phyloP scores from a whole-genome alignment of 2,113 vertebrate species.

The Leucosticte australis region DNA sequence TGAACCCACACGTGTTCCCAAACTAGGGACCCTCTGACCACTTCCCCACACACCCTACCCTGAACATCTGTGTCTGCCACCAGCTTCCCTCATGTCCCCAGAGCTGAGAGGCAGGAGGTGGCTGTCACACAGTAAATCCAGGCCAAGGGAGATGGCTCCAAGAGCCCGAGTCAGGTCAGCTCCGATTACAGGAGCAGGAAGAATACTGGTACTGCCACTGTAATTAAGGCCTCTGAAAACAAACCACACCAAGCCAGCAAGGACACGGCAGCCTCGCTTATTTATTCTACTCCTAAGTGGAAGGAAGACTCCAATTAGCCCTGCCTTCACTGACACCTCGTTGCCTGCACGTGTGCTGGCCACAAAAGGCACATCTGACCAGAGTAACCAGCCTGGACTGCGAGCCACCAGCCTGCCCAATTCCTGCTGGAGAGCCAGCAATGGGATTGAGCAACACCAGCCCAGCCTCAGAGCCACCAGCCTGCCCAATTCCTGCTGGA shows the following conservation, averaged over 20 bases:
- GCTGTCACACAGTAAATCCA: not conserved
- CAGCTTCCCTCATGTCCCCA: not conserved
- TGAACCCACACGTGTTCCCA: not conserved
- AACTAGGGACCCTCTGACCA: not conserved
- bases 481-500: no score
- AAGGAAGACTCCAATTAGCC: constrained; percentile 22
- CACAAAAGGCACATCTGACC: not conserved
- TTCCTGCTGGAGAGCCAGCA: accelerated
- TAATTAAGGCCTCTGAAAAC: not conserved
- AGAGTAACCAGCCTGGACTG: not conserved
- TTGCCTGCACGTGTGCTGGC: not conserved
- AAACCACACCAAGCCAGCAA: not conserved
- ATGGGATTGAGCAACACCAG: not conserved
- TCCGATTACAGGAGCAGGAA: accelerated
- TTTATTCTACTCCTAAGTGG: not conserved
- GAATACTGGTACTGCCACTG: not conserved
- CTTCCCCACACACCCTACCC: not conserved
- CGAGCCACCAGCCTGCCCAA: not conserved
- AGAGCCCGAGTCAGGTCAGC: not conserved
- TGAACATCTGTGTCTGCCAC: accelerated
- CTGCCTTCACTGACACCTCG: not conserved
- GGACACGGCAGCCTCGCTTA: not conserved
- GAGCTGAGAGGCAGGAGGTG: accelerated
- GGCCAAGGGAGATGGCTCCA: not conserved
- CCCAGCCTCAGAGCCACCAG: accelerated